Conservation (phyloP, 2,797 vertebrate species). For the Perodicticus potto region DNA sequence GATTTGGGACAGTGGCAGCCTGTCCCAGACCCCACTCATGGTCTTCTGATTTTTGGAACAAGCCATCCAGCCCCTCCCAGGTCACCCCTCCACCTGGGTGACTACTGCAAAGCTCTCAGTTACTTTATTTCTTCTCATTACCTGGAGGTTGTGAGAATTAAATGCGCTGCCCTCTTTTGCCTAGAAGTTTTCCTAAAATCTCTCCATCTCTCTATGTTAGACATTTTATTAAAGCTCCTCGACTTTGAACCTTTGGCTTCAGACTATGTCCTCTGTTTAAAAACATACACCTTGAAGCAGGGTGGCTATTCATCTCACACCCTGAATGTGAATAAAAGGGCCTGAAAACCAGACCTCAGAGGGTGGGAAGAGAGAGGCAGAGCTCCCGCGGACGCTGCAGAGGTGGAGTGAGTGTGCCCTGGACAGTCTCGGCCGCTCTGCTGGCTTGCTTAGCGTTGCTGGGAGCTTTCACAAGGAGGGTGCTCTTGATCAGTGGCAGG, state of each 20-base stretch:
- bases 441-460: neutral
- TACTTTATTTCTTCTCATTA: constrained; percentile 4
- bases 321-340: too few relatives aligned
- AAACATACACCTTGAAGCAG: neutral
- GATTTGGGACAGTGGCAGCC: neutral
- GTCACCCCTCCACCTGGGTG: neutral
- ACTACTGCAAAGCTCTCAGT: neutral
- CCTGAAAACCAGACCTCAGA: neutral
- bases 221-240: neutral
- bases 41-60: constrained; percentile 14
- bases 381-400: neutral
- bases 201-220: neutral
- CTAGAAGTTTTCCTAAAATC: constrained; percentile 23
- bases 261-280: constrained; percentile 21
- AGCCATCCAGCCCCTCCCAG: neutral
- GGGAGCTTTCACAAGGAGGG: neutral
- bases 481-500: neutral
- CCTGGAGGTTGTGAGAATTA: neutral
- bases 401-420: fast-evolving
- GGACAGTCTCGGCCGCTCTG: too few relatives aligned
- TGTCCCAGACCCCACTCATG: neutral
- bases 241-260: constrained; percentile 18
- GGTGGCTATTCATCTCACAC: neutral
- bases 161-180: neutral
- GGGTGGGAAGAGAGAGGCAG: neutral